phyloP scores from a whole-genome alignment of 92 coral and sea anemone genomes.

The Bergia sp. region DNA sequence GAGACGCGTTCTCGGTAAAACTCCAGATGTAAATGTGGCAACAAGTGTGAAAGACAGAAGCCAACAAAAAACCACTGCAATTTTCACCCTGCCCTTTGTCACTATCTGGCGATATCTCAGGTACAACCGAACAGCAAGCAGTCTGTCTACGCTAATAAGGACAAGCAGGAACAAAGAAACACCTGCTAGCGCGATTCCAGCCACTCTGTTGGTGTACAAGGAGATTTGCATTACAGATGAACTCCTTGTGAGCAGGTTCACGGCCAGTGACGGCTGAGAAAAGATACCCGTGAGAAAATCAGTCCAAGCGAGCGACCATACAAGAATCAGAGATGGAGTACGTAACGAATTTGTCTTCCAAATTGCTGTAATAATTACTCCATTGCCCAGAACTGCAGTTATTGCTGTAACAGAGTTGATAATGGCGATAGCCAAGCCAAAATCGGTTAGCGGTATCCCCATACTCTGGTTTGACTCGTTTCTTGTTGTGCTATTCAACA shows the following conservation, averaged over 20 bases:
- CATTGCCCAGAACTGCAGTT: constrained; percentile 3
- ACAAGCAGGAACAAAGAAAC: not conserved
- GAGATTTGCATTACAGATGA: not conserved
- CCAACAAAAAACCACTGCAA: not conserved
- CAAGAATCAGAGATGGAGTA: not conserved
- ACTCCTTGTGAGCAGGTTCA: not conserved
- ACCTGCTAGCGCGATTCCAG: not conserved
- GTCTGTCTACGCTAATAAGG: not conserved
- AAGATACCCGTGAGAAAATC: not conserved
- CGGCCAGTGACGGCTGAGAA: not conserved
- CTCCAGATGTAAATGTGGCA: not conserved
- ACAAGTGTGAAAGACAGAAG: not conserved
- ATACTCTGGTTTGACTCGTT: not conserved
- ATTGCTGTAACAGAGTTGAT: constrained; percentile 6
- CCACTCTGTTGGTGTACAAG: not conserved
- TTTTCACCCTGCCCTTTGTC: not conserved
- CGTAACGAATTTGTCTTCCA: not conserved
- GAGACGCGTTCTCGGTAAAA: not conserved
- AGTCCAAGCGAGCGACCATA: constrained; percentile 7
- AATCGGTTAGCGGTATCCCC: not conserved
- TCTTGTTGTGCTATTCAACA: not conserved
- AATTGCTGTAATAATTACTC: not conserved
- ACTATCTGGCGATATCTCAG: not conserved
- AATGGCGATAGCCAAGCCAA: not conserved
- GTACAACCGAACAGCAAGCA: not conserved